These are phyloP conservation scores for Aphelinus certus DNA, from an alignment of 1,140 invertebrate species.

Conservation along the genomic window DNA sequence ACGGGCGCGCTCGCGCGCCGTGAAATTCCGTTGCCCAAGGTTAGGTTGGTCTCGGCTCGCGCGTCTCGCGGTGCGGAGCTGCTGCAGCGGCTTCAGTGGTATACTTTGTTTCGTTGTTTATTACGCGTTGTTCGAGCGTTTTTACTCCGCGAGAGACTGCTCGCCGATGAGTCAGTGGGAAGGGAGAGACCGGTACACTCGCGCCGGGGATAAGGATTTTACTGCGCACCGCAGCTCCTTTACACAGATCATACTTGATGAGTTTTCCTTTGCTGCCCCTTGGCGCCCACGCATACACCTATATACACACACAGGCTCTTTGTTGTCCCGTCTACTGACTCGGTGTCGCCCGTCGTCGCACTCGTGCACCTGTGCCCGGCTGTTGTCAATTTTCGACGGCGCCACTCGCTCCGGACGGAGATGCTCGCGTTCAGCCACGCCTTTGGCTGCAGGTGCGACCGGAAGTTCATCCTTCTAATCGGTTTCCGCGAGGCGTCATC, in stretches of 20 bases:
- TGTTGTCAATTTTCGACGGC: too few relatives aligned
- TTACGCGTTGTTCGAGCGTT: neutral
- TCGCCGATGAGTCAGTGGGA: too few relatives aligned
- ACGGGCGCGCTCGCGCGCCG: neutral
- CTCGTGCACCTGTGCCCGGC: too few relatives aligned
- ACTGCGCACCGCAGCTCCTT: constrained; percentile 31
- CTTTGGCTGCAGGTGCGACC: constrained; percentile 39
- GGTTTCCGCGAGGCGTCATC: constrained; percentile 44
- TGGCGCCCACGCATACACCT: too few relatives aligned
- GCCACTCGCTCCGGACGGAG: neutral
- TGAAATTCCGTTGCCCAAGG: neutral
- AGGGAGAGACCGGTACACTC: neutral
- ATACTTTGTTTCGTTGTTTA: neutral
- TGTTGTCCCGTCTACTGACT: too few relatives aligned
- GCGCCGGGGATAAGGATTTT: constrained; percentile 21
- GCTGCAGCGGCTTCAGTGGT: neutral
- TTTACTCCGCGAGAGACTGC: neutral
- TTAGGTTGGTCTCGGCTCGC: constrained; percentile 3
- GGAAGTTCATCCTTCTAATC: constrained; percentile 48
- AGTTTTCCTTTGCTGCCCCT: too few relatives aligned
- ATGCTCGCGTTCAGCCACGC: constrained; percentile 20
- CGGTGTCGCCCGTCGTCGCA: too few relatives aligned
- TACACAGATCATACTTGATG: too few relatives aligned
- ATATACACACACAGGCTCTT: too few relatives aligned
- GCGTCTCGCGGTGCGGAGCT: neutral